Base-by-base conservation (phyloP, 2,797 vertebrate genomes). In the Cossypha caffra region DNA sequence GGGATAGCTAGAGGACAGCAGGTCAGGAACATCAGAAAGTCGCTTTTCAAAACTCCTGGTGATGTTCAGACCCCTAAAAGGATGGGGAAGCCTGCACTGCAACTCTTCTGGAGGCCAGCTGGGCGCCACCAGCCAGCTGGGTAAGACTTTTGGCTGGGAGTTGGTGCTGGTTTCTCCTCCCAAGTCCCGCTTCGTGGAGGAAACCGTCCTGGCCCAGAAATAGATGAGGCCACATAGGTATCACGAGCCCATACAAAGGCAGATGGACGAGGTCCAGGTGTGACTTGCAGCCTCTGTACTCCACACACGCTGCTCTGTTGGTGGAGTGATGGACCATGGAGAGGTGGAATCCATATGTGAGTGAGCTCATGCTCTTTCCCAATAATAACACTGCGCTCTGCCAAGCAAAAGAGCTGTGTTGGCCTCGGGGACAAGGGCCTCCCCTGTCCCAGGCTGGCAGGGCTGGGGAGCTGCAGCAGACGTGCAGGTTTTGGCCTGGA, bases 341-440 rank as follows among this genome's bases (percentile, higher is more conserved):
- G 88, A 92, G 92, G 92, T 94, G 83, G 92, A 92, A 95, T 92
- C 94, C 86, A 71, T 82, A 63, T 75, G 92, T 82, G 95, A 78
- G 90, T 80, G 94, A 93, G 93, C 90, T 95, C 93, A 95, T 74
- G 93, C 94, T 91, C 86, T 81, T 78, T 92, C 96, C 95, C 96
- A 96, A 94, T 25, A 97, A 94, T 77, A 97, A 96, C 95, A 95
- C 81, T 52, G 47, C 0, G 0, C 67, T 86, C 86, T 96, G 95
- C 95, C 95, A 96, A 96, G 92, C 57, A 95, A 95, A 96, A 96
- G 93, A 95, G 93, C 95, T 52, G 66, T 84, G 73, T 45, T 97
- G 96, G 93, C 83, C 90, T 95, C 59, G 12, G 95, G 95, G 95
- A 97, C 92, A 95, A 97, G 96, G 88, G 94, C 94, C 96, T 97